These are phyloP conservation scores for Myiopsitta monachus DNA, from an alignment of 2,113 vertebrate species.

Conservation along the genomic window DNA sequence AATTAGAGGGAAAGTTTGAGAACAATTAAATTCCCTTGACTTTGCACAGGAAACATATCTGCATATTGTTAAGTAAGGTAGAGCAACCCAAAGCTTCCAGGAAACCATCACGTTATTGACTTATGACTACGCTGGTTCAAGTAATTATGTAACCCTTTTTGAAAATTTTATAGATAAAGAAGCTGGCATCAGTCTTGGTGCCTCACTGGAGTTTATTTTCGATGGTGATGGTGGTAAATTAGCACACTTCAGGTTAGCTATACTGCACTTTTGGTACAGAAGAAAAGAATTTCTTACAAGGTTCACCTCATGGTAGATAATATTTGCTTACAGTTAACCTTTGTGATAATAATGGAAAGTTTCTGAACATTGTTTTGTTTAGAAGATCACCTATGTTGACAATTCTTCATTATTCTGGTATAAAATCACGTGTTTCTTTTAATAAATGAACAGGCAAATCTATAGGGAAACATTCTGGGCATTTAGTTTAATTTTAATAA, in stretches of 20 bases:
- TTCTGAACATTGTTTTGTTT: background rate
- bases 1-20: background rate
- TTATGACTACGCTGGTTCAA: background rate
- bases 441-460: background rate
- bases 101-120: background rate
- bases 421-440: background rate
- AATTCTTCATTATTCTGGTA: background rate
- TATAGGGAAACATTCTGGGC: background rate
- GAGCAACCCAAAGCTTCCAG: background rate
- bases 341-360: background rate
- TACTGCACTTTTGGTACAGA: background rate
- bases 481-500: background rate
- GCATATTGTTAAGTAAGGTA: background rate
- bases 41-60: background rate
- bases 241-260: background rate
- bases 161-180: background rate
- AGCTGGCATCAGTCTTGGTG: background rate
- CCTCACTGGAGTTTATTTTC: background rate
- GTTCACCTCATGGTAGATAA: background rate
- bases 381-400: background rate
- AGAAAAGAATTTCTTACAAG: background rate
- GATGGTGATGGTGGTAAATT: background rate
- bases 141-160: fast-evolving
- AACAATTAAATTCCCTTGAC: background rate
- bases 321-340: background rate